Conservation (phyloP, 2,797 vertebrate species). For the Phrynocephalus vlangalii region DNA sequence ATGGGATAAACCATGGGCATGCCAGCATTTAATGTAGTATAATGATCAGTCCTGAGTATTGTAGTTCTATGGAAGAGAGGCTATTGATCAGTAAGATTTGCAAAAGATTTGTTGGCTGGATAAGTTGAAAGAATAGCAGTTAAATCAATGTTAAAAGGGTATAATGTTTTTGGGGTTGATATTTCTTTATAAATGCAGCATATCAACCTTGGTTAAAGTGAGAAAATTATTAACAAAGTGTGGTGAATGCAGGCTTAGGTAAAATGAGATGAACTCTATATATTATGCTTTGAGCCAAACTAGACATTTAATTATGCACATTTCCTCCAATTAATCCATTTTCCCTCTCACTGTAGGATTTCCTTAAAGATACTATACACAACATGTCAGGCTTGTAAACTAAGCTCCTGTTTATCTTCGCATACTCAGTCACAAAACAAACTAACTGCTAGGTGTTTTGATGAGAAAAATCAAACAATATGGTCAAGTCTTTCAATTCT, state of each 20-base stretch:
- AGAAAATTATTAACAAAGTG: neutral
- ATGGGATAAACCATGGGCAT: neutral
- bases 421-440: no score
- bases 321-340: no score
- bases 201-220: neutral
- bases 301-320: neutral
- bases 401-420: no score
- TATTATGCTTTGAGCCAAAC: neutral
- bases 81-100: neutral
- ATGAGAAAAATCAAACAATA: no score
- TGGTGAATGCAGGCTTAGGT: neutral
- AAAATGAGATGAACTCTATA: neutral
- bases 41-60: neutral
- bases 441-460: no score
- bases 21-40: neutral
- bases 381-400: no score
- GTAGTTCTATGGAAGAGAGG: neutral
- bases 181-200: neutral
- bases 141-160: neutral
- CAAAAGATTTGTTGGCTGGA: neutral
- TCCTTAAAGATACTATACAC: no score
- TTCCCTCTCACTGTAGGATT: no score
- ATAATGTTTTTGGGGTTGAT: neutral
- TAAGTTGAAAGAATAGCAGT: neutral
- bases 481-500: no score